Conservation (phyloP, 2,888 invertebrate species). For the Drosophila lacicola region DNA sequence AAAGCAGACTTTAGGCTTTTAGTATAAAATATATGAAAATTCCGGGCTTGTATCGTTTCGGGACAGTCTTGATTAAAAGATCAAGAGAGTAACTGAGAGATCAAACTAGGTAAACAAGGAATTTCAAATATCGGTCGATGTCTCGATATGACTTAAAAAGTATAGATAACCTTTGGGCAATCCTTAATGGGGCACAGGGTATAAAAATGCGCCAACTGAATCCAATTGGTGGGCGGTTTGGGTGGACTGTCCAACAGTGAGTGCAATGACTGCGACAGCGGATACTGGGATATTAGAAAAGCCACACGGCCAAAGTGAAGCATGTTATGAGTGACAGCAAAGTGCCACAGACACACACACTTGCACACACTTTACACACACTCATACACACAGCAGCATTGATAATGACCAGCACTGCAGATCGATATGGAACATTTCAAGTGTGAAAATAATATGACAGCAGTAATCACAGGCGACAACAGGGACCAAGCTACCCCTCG, state of each 20-base stretch:
- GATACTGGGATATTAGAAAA: conserved; percentile 66
- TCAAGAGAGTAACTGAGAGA: too few relatives aligned
- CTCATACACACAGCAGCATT: conserved; percentile 29
- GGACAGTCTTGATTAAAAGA: too few relatives aligned
- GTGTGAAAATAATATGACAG: conserved; percentile 79
- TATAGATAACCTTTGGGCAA: background rate
- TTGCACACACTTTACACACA: background rate
- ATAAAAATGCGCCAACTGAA: conserved; percentile 16
- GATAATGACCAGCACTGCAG: conserved; percentile 64
- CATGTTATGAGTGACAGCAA: conserved; percentile 70
- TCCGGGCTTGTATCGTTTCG: too few relatives aligned
- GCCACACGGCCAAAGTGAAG: conserved; percentile 38
- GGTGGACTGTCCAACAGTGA: conserved; percentile 4
- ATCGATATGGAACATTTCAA: conserved; percentile 68
- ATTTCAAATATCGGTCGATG: too few relatives aligned
- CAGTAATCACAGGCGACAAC: conserved; percentile 66
- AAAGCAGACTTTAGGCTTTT: too few relatives aligned
- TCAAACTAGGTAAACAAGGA: too few relatives aligned
- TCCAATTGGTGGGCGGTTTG: conserved; percentile 6
- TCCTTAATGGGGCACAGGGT: background rate
- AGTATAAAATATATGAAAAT: too few relatives aligned
- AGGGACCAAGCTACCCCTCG: background rate
- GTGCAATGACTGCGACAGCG: conserved; percentile 33
- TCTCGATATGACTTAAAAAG: too few relatives aligned
- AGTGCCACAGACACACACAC: conserved; percentile 44